phyloP scores from a whole-genome alignment of 2,797 vertebrate genomes.

The Alcedo atthis region DNA sequence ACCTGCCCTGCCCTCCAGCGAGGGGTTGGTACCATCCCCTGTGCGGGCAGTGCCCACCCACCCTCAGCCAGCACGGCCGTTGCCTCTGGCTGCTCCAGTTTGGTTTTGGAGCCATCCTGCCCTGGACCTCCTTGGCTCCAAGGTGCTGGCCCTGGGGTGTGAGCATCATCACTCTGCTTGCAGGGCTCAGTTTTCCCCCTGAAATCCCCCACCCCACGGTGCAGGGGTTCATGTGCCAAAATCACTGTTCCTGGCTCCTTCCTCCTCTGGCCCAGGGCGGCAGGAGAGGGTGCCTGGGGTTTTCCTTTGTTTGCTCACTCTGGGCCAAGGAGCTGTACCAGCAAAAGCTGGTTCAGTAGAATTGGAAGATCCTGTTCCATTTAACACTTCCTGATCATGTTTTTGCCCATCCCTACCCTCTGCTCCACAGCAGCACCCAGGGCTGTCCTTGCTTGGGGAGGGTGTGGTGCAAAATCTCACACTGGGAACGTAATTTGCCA shows the following conservation, averaged over 20 bases:
- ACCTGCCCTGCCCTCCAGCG: neutral
- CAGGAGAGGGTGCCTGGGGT: neutral
- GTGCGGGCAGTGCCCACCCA: neutral
- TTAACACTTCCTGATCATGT: neutral
- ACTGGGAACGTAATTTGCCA: neutral
- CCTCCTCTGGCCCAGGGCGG: neutral
- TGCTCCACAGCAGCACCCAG: neutral
- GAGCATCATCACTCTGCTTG: neutral
- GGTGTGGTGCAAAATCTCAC: neutral
- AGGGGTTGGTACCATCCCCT: neutral
- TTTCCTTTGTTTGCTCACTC: neutral
- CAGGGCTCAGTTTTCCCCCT: neutral
- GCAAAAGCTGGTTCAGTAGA: neutral
- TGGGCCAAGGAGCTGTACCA: neutral
- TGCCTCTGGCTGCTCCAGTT: neutral
- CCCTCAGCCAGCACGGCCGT: fast-evolving
- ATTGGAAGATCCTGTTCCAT: neutral
- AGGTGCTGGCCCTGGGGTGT: neutral
- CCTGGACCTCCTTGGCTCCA: fast-evolving
- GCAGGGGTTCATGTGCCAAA: neutral
- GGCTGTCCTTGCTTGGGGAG: neutral
- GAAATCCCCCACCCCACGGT: neutral
- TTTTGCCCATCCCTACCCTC: neutral
- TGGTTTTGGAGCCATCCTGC: neutral
- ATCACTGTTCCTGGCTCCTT: neutral